A percentile compares a stretch with the other conserved stretches of the same genome.
phyloP scores from a whole-genome alignment of 2,888 invertebrate species.

The Dasysyrphus albostriatus region DNA sequence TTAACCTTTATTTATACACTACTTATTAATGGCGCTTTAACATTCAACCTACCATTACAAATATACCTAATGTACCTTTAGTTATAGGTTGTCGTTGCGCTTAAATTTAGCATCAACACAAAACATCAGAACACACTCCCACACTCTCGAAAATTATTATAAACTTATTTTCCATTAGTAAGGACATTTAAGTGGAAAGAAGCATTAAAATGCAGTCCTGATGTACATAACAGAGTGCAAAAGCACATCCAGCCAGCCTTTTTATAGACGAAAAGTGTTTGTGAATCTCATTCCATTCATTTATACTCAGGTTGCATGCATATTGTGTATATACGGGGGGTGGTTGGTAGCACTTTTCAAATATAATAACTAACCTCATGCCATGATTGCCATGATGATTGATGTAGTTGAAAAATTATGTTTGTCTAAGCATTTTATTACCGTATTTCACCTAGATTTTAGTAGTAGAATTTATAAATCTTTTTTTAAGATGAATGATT shows the following conservation, averaged over 20 bases:
- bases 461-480: not conserved
- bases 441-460: constrained; percentile 2
- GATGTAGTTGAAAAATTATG: constrained; percentile 28
- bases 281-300: constrained; percentile 10
- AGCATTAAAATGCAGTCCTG: constrained; percentile 32
- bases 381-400: not conserved
- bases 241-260: constrained; percentile 33
- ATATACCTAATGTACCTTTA: no score
- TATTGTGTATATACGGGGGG: not conserved
- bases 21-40: not conserved
- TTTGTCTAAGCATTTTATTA: constrained; percentile 22
- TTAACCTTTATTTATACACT: not conserved
- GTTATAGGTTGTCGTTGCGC: not conserved
- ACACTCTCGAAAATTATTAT: constrained; percentile 1
- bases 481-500: not conserved
- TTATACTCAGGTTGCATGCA: no score
- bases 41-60: not conserved
- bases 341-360: constrained; percentile 2
- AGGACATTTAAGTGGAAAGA: constrained; percentile 33
- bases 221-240: not conserved
- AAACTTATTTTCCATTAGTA: constrained; percentile 32
- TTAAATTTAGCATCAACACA: not conserved
- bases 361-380: not conserved
- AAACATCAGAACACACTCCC: not conserved
- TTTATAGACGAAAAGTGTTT: constrained; percentile 24